Conservation (phyloP, 2,888 invertebrate genomes). For the Epirrita christyi region DNA sequence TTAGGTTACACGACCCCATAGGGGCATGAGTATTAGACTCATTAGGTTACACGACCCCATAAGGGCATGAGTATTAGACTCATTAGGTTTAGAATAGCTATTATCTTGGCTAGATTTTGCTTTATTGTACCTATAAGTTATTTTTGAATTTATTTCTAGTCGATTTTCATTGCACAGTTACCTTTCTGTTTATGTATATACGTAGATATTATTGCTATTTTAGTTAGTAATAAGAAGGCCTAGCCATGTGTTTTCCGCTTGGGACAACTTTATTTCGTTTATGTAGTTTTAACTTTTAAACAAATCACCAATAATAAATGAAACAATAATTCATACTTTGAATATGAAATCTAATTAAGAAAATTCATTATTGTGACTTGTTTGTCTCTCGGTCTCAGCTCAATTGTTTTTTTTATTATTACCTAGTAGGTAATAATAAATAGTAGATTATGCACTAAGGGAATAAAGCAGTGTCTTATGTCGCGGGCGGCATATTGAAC, state of each 20-base stretch:
- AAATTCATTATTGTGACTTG: too few species aligned
- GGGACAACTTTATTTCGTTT: not conserved
- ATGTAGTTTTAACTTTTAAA: not conserved
- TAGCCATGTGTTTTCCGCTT: constrained; percentile 23
- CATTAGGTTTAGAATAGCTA: constrained; percentile 5
- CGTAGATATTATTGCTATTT: not conserved
- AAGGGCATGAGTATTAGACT: constrained; percentile 6
- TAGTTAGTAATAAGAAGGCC: constrained; percentile 13
- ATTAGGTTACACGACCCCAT: constrained; percentile 14
- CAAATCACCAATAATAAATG: too few species aligned
- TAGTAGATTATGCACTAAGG: too few species aligned
- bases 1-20: constrained; percentile 13
- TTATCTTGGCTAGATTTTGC: constrained; percentile 9
- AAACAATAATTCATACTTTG: too few species aligned
- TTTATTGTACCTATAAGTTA: too few species aligned
- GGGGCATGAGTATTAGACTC: constrained; percentile 14
- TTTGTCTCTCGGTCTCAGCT: too few species aligned
- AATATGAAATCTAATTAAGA: too few species aligned
- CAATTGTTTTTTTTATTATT: too few species aligned
- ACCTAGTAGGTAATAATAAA: too few species aligned
- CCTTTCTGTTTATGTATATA: constrained; percentile 16
- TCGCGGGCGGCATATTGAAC: too few species aligned
- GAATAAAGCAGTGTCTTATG: too few species aligned
- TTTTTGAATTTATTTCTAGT: constrained; percentile 1
- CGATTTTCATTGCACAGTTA: constrained; percentile 17